A percentile compares a stretch with the other conserved stretches of the same genome.
Conservation (phyloP, 2,888 invertebrate genomes). For the Gymnosoma rotundatum region DNA sequence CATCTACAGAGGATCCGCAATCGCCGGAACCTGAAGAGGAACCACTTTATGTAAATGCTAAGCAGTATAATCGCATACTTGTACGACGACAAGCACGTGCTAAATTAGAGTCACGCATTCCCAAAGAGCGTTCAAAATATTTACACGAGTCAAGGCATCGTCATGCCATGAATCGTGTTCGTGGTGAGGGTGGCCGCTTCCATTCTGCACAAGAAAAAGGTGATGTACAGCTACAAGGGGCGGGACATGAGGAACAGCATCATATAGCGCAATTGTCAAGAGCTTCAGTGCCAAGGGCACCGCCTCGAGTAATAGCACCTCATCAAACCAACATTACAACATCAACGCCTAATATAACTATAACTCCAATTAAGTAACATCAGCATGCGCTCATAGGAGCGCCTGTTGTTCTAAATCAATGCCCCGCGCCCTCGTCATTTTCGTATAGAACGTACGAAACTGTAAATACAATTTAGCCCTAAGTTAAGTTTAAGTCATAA, state of each 20-base stretch:
- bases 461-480: slow-evolving; percentile 65
- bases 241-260: slow-evolving; percentile 67
- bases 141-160: slow-evolving; percentile 98
- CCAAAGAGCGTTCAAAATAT: slow-evolving; percentile 98
- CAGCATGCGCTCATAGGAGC: slow-evolving; percentile 64
- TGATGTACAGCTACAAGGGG: slow-evolving; percentile 71
- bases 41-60: slow-evolving; percentile 98
- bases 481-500: slow-evolving; percentile 61
- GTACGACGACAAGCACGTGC: slow-evolving; percentile 97
- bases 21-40: slow-evolving; percentile 89
- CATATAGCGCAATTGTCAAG: slow-evolving; percentile 70
- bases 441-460: slow-evolving; percentile 48
- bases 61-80: slow-evolving; percentile 97
- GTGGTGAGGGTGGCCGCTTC: slow-evolving; percentile 98
- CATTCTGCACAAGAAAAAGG: slow-evolving; percentile 85
- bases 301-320: slow-evolving; percentile 81
- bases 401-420: slow-evolving; percentile 45
- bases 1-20: slow-evolving; percentile 74
- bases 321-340: slow-evolving; percentile 80
- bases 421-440: slow-evolving; percentile 55
- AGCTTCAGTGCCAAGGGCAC: slow-evolving; percentile 75
- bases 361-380: slow-evolving; percentile 80
- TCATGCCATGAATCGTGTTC: slow-evolving; percentile 98
- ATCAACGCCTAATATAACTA: slow-evolving; percentile 80
- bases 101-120: slow-evolving; percentile 97